These are phyloP conservation scores for Drosophila mauritiana DNA, from an alignment of 1,140 invertebrate genomes.

Conservation along the genomic window DNA sequence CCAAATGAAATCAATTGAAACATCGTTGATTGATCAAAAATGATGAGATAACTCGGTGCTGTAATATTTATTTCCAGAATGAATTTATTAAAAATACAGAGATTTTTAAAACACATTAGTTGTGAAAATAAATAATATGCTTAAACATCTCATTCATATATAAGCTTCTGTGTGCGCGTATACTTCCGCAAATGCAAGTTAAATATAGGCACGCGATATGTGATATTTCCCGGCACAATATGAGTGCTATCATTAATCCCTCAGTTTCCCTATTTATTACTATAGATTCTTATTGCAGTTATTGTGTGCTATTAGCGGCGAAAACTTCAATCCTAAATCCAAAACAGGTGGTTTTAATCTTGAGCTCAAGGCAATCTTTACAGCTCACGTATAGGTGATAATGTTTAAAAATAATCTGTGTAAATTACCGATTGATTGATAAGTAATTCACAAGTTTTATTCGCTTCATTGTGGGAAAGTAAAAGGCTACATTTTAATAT, in stretches of 20 bases:
- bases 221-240: too few relatives aligned
- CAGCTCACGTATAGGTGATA: slow-evolving; percentile 37
- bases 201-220: too few relatives aligned
- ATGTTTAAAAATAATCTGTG: slow-evolving; percentile 24
- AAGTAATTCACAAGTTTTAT: not conserved
- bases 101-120: too few relatives aligned
- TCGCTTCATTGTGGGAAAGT: not conserved
- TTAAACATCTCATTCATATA: not conserved
- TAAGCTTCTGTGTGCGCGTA: too few relatives aligned
- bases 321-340: not conserved
- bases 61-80: not conserved
- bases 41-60: slow-evolving; percentile 13
- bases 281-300: too few relatives aligned
- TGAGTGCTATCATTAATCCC: not conserved
- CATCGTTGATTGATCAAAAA: slow-evolving; percentile 27
- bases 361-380: slow-evolving; percentile 23
- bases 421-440: slow-evolving; percentile 6
- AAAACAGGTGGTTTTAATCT: slow-evolving; percentile 20
- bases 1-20: slow-evolving; percentile 37
- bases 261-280: too few relatives aligned
- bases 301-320: not conserved
- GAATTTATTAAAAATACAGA: too few relatives aligned
- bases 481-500: not conserved
- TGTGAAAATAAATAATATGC: too few relatives aligned
- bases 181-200: too few relatives aligned